phyloP scores from a whole-genome alignment of 2,888 invertebrate genomes.

The Thecophora atra region DNA sequence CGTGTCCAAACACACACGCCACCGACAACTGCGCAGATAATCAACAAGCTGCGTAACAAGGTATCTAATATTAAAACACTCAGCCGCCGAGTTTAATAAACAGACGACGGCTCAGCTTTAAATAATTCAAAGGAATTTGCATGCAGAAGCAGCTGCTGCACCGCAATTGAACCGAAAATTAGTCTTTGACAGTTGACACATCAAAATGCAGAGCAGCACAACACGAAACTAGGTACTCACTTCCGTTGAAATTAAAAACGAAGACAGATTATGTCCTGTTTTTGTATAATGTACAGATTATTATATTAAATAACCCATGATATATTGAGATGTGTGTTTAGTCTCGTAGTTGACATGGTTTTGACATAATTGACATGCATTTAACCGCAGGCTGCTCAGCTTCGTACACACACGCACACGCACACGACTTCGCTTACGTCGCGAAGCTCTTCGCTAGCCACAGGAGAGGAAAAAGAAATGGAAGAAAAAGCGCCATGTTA shows the following conservation, averaged over 20 bases:
- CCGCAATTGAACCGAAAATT: not conserved
- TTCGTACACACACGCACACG: not conserved
- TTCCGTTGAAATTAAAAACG: no score
- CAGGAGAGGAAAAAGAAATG: no score
- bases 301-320: no score
- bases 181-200: conserved; percentile 1
- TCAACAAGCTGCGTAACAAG: conserved; percentile 22
- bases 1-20: not conserved
- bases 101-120: conserved; percentile 28
- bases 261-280: no score
- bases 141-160: conserved; percentile 19
- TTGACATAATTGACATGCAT: conserved; percentile 40
- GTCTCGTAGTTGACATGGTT: conserved; percentile 22
- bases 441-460: no score
- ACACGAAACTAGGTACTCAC: no score
- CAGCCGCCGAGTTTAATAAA: conserved; percentile 4
- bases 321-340: conserved; percentile 9
- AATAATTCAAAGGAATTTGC: conserved; percentile 38
- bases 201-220: not conserved
- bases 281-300: no score
- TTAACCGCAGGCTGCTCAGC: conserved; percentile 31
- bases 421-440: no score
- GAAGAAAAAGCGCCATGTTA: conserved; percentile 22
- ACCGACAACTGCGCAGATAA: conserved; percentile 6
- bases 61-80: conserved; percentile 31